Conservation (phyloP, 2,797 vertebrate genomes). For the Oryzias dopingdopingensis region DNA sequence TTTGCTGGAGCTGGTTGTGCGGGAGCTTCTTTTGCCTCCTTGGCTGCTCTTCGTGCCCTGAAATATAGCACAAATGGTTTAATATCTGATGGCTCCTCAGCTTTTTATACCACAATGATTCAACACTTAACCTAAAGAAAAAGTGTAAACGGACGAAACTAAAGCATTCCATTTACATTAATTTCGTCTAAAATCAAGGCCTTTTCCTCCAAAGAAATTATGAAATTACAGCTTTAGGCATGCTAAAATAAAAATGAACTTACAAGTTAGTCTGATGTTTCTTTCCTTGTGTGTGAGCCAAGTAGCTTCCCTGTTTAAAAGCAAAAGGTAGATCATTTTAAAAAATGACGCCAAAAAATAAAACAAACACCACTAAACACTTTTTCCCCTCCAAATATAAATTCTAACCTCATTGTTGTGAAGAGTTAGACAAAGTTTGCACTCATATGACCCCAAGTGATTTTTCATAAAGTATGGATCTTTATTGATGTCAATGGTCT, state of each 20-base stretch:
- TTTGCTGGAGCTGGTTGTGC: slow-evolving; percentile 96
- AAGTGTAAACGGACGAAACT: not conserved
- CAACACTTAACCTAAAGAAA: no score
- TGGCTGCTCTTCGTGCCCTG: slow-evolving; percentile 93
- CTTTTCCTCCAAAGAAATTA: no score
- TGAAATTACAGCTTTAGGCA: no score
- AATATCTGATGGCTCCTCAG: not conserved
- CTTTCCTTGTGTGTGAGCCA: slow-evolving; percentile 97
- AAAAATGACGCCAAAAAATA: not conserved
- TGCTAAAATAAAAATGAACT: slow-evolving; percentile 63
- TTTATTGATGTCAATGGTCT: slow-evolving; percentile 99
- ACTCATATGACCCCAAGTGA: slow-evolving; percentile 96
- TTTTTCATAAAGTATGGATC: slow-evolving; percentile 99
- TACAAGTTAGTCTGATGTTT: slow-evolving; percentile 99
- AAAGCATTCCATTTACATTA: not conserved
- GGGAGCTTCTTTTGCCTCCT: slow-evolving; percentile 96
- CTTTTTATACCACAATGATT: no score
- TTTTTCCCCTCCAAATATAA: not conserved
- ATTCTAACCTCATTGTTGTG: slow-evolving; percentile 94
- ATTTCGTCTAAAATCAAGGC: no score
- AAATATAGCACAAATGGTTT: slow-evolving; percentile 1
- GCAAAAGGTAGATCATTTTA: slow-evolving; percentile 6
- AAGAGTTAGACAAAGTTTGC: slow-evolving; percentile 95
- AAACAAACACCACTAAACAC: not conserved
- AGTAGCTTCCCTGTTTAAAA: slow-evolving; percentile 88